Evolutionary conservation across 2,797 vertebrate species (phyloP).

Genomic region (Ibycter americanus): DNA sequence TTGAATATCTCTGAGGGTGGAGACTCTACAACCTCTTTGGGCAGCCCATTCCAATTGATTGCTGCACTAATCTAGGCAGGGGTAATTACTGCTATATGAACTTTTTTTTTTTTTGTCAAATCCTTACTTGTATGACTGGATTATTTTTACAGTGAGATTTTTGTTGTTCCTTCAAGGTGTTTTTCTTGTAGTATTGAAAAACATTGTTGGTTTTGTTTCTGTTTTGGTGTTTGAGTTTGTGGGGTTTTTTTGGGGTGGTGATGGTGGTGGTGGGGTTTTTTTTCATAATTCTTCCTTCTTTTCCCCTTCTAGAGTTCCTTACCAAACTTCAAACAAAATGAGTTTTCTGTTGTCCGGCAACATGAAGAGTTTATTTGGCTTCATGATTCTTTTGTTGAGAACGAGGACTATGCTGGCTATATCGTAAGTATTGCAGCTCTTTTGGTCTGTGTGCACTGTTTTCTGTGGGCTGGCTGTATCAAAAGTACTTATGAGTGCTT

Average conservation of each 20-base stretch:
- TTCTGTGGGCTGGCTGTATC: neutral
- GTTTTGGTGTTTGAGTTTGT: neutral
- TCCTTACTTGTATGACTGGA: neutral
- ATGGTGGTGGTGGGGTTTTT: neutral
- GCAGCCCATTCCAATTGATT: neutral
- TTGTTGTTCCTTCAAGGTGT: neutral
- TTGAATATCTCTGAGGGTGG: neutral
- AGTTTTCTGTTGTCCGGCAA: slow-evolving; percentile 98
- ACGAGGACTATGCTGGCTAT: slow-evolving; percentile 97
- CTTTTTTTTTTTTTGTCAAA: neutral
- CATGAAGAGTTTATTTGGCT: slow-evolving; percentile 99
- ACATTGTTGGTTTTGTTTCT: fast-evolving
- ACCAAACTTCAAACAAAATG: slow-evolving; percentile 97
- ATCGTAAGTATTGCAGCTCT: slow-evolving; percentile 84
- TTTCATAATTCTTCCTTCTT: neutral
- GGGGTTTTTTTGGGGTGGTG: neutral
- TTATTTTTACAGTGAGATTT: neutral
- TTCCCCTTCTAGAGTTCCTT: slow-evolving; percentile 87
- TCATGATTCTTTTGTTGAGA: slow-evolving; percentile 97
- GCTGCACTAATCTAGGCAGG: neutral
- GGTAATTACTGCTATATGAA: neutral
- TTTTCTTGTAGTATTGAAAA: slow-evolving; percentile 8
- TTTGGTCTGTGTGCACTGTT: neutral
- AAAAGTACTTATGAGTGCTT: neutral
- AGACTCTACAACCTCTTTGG: neutral